Evolutionary conservation across 2,113 vertebrate genomes (phyloP).

Genomic region (Lepidothrix coronata): DNA sequence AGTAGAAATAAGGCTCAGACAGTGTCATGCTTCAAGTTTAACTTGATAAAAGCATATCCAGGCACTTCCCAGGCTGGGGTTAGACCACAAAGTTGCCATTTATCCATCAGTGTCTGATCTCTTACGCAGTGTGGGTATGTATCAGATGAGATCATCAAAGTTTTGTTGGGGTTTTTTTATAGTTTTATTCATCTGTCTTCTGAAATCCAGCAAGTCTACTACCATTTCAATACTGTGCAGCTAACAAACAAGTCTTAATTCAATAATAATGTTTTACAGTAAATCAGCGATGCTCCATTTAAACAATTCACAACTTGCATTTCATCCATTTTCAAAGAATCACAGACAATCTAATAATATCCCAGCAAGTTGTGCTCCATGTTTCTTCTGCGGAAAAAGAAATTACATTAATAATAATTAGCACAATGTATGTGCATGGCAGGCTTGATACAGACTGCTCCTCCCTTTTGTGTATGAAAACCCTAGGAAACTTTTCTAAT

Average conservation of each 20-base stretch:
- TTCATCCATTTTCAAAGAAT: not conserved
- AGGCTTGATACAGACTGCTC: not conserved
- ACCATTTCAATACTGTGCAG: not conserved
- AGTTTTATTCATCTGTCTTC: not conserved
- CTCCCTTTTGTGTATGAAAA: not conserved
- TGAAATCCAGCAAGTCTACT: not conserved
- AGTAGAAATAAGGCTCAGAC: not conserved
- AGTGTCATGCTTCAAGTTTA: not conserved
- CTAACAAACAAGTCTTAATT: not conserved
- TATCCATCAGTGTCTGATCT: not conserved
- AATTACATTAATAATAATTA: not conserved
- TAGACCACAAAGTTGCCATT: not conserved
- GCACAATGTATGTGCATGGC: not conserved
- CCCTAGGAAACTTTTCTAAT: not conserved
- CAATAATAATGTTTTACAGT: not conserved
- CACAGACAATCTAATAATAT: not conserved
- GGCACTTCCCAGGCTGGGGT: rapidly evolving
- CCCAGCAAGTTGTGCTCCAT: not conserved
- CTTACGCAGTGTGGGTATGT: not conserved
- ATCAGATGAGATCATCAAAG: not conserved
- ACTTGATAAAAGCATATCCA: not conserved
- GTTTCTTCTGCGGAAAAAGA: not conserved
- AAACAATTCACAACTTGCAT: not conserved
- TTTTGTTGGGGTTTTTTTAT: not conserved
- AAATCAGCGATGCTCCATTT: not conserved